A percentile compares a stretch with the other conserved stretches of the same genome.
These are phyloP conservation scores for Dasypogon diadema DNA, from an alignment of 2,888 invertebrate species.

Conservation along the genomic window DNA sequence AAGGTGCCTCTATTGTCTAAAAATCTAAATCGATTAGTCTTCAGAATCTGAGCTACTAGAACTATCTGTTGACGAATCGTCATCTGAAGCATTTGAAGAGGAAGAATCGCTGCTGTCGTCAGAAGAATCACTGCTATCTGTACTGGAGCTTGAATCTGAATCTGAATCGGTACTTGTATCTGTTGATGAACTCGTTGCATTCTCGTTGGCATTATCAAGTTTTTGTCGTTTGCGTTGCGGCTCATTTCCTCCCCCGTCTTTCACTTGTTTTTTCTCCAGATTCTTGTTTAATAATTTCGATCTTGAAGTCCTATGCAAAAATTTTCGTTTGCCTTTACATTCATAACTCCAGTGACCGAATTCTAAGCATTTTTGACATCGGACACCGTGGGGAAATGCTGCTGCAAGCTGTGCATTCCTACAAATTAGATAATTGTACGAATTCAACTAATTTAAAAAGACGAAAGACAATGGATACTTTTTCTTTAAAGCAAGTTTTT, in stretches of 20 bases:
- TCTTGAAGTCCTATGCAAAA: slow-evolving; percentile 84
- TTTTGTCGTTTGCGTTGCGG: not conserved
- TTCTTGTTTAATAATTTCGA: slow-evolving; percentile 82
- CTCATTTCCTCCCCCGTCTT: slow-evolving; percentile 22
- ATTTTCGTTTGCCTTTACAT: slow-evolving; percentile 91
- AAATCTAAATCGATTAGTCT: too few species aligned
- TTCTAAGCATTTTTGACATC: slow-evolving; percentile 93
- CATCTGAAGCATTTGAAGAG: not conserved
- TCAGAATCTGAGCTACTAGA: slow-evolving; percentile 7
- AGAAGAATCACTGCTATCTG: not conserved
- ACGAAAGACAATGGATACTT: slow-evolving; percentile 59
- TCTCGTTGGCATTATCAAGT: not conserved
- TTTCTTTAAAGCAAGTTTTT: slow-evolving; percentile 66
- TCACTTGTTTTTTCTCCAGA: slow-evolving; percentile 63
- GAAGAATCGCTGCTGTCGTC: not conserved
- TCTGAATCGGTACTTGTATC: not conserved
- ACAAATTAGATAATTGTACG: slow-evolving; percentile 59
- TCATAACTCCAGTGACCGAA: slow-evolving; percentile 96
- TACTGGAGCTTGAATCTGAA: not conserved
- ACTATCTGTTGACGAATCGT: not conserved
- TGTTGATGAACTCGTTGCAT: not conserved
- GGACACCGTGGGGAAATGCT: slow-evolving; percentile 80
- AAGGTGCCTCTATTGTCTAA: too few species aligned
- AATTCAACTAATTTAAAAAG: too few species aligned
- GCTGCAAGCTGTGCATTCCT: slow-evolving; percentile 75